Base-by-base conservation (phyloP, 2,113 vertebrate species). In the Lampris megalopsis region DNA sequence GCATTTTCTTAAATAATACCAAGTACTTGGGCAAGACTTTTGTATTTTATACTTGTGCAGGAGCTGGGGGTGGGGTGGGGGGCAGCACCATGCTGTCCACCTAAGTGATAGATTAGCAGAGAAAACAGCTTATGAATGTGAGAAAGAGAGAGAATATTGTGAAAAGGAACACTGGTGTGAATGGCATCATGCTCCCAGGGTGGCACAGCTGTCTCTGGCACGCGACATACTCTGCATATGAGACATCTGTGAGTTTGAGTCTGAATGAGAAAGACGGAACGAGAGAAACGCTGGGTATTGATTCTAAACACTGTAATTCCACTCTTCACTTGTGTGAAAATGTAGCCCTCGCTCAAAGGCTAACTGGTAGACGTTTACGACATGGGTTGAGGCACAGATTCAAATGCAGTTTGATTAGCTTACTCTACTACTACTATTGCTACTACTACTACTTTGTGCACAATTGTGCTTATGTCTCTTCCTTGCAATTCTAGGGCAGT, bases 141-240 rank as follows among this genome's bases (percentile, higher is more conserved):
- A 71, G 58, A 50, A 60, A 49, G 24, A 64, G 63, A 49, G 45
- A 49, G 45, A 49, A 13, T 9, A n/a, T 6, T 63, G 52, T 59
- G 70, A 69, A 36, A 69, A 48, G 1, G n/a, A 77, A 70, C 67
- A 62, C 70, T 68, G 69, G 41, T n/a, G 54, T 65, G 64, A 76
- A 61, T 66, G 67, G 69, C 76, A 79, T 85, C 59, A 49, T 49
- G 70, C 40, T 79, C 48, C 59, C 77, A 53, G 68, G n/a, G 60
- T 79, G 72, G 64, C 58, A 71, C 78, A 87, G 75, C 74, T 66
- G 80, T 83, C 77, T 72, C 74, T 68, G 13, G 73, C 79, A 79
- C n/a, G 1, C 63, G 38, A 74, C 35, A 67, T 80, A 61, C 61
- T 50, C 52, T 45, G 41, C 80, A 67, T 56, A 47, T 69, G 68